A percentile compares a stretch with the other conserved stretches of the same genome.
These are phyloP conservation scores for Incurvaria masculella DNA, from an alignment of 2,888 invertebrate species.

Conservation along the genomic window DNA sequence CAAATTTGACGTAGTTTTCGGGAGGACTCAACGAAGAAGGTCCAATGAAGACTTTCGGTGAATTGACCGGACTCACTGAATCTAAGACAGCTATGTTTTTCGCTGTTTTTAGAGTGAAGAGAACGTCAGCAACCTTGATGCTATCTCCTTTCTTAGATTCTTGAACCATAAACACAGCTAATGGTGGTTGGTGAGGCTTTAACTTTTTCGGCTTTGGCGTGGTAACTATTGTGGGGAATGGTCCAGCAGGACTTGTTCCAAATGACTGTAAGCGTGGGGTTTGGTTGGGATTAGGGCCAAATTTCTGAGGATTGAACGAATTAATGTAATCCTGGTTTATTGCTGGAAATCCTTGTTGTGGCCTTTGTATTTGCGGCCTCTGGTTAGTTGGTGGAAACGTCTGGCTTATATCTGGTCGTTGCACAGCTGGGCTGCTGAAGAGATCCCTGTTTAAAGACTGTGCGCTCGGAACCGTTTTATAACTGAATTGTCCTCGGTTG, in stretches of 20 bases:
- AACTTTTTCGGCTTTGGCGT: constrained; percentile 54
- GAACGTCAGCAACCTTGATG: constrained; percentile 66
- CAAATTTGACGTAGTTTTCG: constrained; percentile 73
- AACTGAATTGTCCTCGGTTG: constrained; percentile 47
- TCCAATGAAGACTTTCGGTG: constrained; percentile 79
- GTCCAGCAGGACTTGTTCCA: constrained; percentile 10
- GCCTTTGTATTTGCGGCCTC: constrained; percentile 18
- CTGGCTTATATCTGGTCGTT: constrained; percentile 27
- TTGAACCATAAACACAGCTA: constrained; percentile 75
- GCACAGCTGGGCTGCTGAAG: constrained; percentile 26
- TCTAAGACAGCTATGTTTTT: constrained; percentile 76
- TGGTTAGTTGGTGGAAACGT: constrained; percentile 28
- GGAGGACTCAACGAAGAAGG: constrained; percentile 72
- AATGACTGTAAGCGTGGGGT: neutral
- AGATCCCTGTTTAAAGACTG: constrained; percentile 31
- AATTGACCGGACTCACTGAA: constrained; percentile 61
- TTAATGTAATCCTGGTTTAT: constrained; percentile 11
- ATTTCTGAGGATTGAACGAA: constrained; percentile 10
- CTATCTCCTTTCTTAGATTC: constrained; percentile 41
- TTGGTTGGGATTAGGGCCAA: constrained; percentile 2
- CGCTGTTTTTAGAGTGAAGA: constrained; percentile 65
- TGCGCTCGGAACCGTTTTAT: constrained; percentile 29
- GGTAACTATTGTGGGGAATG: constrained; percentile 36
- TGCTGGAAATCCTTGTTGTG: constrained; percentile 1
- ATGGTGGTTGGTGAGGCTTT: constrained; percentile 79